A percentile compares a stretch with the other conserved stretches of the same genome.
Conservation (phyloP, 2,113 vertebrate species). For the Eleginops maclovinus region DNA sequence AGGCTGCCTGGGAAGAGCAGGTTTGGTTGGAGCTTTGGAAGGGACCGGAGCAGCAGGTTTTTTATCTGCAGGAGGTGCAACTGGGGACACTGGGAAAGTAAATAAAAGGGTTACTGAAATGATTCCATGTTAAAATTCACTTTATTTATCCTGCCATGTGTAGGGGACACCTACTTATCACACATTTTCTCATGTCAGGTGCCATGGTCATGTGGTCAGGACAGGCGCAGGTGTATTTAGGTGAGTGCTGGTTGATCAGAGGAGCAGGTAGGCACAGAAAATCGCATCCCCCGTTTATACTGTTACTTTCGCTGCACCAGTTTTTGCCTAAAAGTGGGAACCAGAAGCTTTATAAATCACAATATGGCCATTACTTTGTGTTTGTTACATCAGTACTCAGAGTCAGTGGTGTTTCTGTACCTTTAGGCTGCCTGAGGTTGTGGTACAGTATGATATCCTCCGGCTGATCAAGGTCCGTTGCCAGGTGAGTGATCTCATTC, state of each 20-base stretch:
- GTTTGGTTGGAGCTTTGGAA: slow-evolving; percentile 1
- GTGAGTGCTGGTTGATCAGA: slow-evolving; percentile 78
- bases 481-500: slow-evolving; percentile 79
- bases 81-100: slow-evolving; percentile 10
- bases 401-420: slow-evolving; percentile 66
- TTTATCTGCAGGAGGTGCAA: slow-evolving; percentile 1
- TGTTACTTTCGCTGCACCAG: slow-evolving; percentile 82
- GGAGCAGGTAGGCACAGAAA: slow-evolving; percentile 92
- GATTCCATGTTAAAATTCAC: not conserved
- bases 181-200: slow-evolving; percentile 84
- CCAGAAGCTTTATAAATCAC: not conserved
- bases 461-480: slow-evolving; percentile 79
- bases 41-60: slow-evolving; percentile 4
- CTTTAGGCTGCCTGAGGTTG: slow-evolving; percentile 85
- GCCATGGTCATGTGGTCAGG: slow-evolving; percentile 83
- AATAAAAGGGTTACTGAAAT: not conserved
- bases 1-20: slow-evolving; percentile 18
- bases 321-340: slow-evolving; percentile 80
- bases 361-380: rapidly evolving
- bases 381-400: not conserved
- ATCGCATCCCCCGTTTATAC: slow-evolving; percentile 87
- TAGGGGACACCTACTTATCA: slow-evolving; percentile 73
- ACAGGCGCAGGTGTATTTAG: slow-evolving; percentile 91
- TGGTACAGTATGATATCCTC: slow-evolving; percentile 89
- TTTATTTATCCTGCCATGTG: not conserved